phyloP scores from a whole-genome alignment of 2,888 invertebrate genomes.

The Palloptera scutellata region DNA sequence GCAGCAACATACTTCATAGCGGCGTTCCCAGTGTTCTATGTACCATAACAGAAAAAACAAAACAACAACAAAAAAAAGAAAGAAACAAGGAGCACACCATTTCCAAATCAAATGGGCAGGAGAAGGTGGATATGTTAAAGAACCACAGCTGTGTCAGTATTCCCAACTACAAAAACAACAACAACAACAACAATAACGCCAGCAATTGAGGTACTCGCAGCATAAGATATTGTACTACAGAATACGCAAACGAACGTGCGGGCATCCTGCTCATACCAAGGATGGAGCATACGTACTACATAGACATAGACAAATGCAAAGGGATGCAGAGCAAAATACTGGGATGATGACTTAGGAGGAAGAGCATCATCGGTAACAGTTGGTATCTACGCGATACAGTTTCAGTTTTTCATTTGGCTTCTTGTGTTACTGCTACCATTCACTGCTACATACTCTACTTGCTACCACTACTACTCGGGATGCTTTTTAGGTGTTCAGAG shows the following conservation, averaged over 20 bases:
- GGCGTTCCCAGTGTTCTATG: not conserved
- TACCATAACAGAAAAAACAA: not conserved
- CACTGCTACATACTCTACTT: slow-evolving; percentile 3
- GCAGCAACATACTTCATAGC: not conserved
- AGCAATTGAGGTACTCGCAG: slow-evolving; percentile 4
- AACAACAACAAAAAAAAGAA: slow-evolving; percentile 12
- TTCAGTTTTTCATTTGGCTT: slow-evolving; percentile 38
- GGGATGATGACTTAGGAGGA: not conserved
- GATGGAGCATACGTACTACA: no score
- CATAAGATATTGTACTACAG: slow-evolving; percentile 15
- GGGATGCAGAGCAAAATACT: no score
- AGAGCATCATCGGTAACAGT: slow-evolving; percentile 30
- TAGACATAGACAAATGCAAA: no score
- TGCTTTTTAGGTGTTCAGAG: slow-evolving; percentile 24
- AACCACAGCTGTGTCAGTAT: slow-evolving; percentile 39
- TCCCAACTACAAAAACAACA: slow-evolving; percentile 4
- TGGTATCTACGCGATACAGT: slow-evolving; percentile 39
- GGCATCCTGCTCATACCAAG: not conserved
- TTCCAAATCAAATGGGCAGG: slow-evolving; percentile 12
- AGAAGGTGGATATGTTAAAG: slow-evolving; percentile 9
- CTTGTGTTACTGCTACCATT: slow-evolving; percentile 4
- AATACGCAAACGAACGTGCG: slow-evolving; percentile 29
- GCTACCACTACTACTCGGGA: not conserved
- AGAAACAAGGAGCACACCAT: not conserved
- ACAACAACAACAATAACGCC: slow-evolving; percentile 9